Evolutionary conservation across 2,888 invertebrate species (phyloP).

Genomic region (Ceriagrion tenellum): DNA sequence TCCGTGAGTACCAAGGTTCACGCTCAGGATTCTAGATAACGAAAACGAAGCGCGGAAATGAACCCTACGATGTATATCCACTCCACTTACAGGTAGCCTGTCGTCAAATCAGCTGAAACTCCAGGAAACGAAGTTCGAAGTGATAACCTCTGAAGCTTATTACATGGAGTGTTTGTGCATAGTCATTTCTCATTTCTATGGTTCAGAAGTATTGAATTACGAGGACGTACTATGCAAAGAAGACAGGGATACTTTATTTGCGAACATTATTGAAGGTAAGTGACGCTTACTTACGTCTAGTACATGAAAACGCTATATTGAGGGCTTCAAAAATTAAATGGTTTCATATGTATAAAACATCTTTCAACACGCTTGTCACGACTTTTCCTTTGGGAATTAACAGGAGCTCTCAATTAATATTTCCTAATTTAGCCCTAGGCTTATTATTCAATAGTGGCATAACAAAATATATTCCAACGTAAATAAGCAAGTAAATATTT

Average conservation of each 20-base stretch:
- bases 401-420: too few species aligned
- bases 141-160: conserved; percentile 97
- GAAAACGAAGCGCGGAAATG: not conserved
- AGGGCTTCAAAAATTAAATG: too few species aligned
- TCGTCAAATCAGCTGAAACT: conserved; percentile 90
- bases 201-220: not conserved
- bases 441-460: too few species aligned
- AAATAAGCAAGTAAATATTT: too few species aligned
- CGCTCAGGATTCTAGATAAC: not conserved
- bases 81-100: conserved; percentile 83
- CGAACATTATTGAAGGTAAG: conserved; percentile 73
- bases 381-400: too few species aligned
- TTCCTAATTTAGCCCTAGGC: too few species aligned
- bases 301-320: too few species aligned
- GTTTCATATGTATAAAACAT: too few species aligned
- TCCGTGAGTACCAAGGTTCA: not conserved
- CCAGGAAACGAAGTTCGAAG: conserved; percentile 98
- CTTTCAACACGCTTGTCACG: too few species aligned
- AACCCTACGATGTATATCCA: too few species aligned
- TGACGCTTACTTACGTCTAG: conserved; percentile 72
- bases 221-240: not conserved
- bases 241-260: not conserved
- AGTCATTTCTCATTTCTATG: conserved; percentile 89
- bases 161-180: conserved; percentile 96
- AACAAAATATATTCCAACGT: too few species aligned